These are phyloP conservation scores for Dasyornis broadbenti DNA, from an alignment of 2,113 vertebrate genomes.

Conservation along the genomic window DNA sequence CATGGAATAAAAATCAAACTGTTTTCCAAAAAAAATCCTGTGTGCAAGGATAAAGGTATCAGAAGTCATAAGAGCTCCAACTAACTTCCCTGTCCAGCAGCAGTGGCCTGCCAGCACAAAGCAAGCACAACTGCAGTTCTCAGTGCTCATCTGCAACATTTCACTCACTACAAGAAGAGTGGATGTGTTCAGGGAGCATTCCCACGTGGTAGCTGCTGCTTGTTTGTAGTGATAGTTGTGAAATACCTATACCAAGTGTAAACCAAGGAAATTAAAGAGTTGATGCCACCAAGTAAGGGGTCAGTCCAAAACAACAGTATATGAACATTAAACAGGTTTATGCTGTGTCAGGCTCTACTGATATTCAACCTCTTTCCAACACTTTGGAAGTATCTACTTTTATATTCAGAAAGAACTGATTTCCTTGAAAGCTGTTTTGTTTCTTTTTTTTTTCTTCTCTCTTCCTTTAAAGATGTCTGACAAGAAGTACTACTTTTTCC, in stretches of 20 bases:
- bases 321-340: background rate
- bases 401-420: background rate
- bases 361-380: background rate
- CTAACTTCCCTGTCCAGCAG: background rate
- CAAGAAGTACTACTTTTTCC: background rate
- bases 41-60: background rate
- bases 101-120: background rate
- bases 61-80: background rate
- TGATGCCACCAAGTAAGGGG: background rate
- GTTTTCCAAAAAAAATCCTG: background rate
- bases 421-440: background rate
- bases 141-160: background rate
- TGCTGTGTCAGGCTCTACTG: background rate
- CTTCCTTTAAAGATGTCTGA: background rate
- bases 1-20: background rate
- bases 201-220: background rate
- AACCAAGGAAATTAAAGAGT: background rate
- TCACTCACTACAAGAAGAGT: background rate
- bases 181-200: background rate
- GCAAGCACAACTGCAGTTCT: background rate
- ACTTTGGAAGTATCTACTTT: background rate
- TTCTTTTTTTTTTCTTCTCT: background rate
- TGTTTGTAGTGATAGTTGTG: background rate
- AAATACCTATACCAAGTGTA: background rate
- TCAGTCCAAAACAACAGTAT: background rate